These are phyloP conservation scores for Anthophora plumipes DNA, from an alignment of 2,888 invertebrate species.

Conservation along the genomic window DNA sequence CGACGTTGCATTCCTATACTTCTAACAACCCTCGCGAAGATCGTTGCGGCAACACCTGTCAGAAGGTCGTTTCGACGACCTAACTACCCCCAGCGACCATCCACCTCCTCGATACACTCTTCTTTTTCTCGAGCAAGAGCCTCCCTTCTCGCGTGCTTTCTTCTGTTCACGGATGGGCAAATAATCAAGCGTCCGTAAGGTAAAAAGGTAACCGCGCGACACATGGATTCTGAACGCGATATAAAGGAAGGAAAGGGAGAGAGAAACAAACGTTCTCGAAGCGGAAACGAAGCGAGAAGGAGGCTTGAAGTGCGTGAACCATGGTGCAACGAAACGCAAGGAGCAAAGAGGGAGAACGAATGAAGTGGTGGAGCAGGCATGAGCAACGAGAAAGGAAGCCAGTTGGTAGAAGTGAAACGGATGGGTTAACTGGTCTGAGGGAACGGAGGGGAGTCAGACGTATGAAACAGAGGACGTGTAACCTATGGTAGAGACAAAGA, in stretches of 20 bases:
- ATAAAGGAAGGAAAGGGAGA: background rate
- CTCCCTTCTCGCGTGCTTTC: background rate
- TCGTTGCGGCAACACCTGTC: constrained; percentile 40
- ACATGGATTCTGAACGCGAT: background rate
- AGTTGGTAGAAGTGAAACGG: constrained; percentile 17
- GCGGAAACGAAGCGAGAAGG: background rate
- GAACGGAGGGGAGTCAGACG: background rate
- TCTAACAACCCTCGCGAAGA: background rate
- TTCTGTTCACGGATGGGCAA: constrained; percentile 37
- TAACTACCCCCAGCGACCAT: background rate
- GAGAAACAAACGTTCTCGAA: background rate
- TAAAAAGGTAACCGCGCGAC: constrained; percentile 27
- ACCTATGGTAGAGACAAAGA: constrained; percentile 13
- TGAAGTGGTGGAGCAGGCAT: background rate
- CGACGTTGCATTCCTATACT: constrained; percentile 26
- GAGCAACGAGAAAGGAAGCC: constrained; percentile 2
- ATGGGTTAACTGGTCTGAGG: constrained; percentile 25
- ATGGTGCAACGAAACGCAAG: constrained; percentile 1
- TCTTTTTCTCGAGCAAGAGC: no score
- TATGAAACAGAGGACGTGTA: constrained; percentile 1
- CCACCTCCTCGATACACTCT: constrained; percentile 29
- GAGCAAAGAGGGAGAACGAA: background rate
- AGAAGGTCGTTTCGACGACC: constrained; percentile 12
- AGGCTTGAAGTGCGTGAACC: constrained; percentile 16
- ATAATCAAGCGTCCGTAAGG: constrained; percentile 26